Evolutionary conservation across 2,797 vertebrate species (phyloP), one percentile per base, ranked within the genome.

Genomic region (Phataginus tetradactyla): DNA sequence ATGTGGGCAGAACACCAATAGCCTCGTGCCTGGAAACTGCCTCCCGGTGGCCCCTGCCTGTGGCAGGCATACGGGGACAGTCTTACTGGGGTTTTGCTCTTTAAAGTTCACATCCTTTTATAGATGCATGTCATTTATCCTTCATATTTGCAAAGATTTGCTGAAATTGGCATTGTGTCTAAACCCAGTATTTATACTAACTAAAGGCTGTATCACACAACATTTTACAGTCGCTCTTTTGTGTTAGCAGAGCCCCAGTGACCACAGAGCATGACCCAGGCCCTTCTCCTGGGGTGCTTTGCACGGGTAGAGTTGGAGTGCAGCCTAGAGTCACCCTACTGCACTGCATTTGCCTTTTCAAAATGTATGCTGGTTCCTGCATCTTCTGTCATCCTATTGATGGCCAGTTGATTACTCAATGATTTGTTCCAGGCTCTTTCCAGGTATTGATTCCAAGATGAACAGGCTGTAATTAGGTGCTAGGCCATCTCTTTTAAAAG

Each of bases 181-280:
- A 39, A 29, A 34, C 34, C 13, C 13, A n/a, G 37, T 18, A 1
- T 20, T 20, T 23, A 1, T 12, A 34, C 64, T 20, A 4, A 66
- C 59, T 32, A 4, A 15, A 15, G 5, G 23, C 21, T 3, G 3
- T n/a, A 23, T 45, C 29, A 15, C 29, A 12, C n/a, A 32, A 12
- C 10, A 7, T 20, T 13, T 39, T 4, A 6, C 0, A 0, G 18
- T 13, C 4, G 27, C 4, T 42, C 39, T 5, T 11, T 61, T 32
- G 37, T 2, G 11, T 32, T 14, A 51, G 55, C 25, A 39, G 49
- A 17, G 11, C 14, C 51, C 23, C 10, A 12, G 39, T 15, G 3
- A 37, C 18, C 39, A 4, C 23, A 7, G 4, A 4, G 21, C 61
- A 39, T 2, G 25, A 20, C 59, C 37, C 10, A n/a, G 57, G 42